Percentiles rank a stretch among this genome's conserved stretches.
These are phyloP conservation scores for Colistium nudipinnis DNA, from an alignment of 2,113 vertebrate genomes.

Conservation along the genomic window DNA sequence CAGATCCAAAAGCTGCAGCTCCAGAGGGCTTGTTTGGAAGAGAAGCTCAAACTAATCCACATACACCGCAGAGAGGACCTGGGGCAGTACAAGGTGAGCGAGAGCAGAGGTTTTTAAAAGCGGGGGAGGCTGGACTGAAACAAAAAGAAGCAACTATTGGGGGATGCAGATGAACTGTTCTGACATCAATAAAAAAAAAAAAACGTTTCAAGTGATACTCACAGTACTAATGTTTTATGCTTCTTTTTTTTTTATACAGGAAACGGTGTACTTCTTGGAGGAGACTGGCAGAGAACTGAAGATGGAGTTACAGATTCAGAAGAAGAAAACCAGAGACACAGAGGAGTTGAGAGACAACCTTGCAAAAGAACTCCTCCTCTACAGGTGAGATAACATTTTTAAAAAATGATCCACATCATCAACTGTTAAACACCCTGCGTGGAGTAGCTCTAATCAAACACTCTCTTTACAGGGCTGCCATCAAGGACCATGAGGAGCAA, in stretches of 20 bases:
- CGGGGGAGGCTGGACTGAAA: not conserved
- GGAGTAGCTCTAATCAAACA: not conserved
- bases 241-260: constrained; percentile 83
- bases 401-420: not conserved
- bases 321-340: constrained; percentile 88
- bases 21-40: constrained; percentile 87
- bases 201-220: not conserved
- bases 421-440: not conserved
- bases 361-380: constrained; percentile 83
- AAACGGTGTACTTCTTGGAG: constrained; percentile 87
- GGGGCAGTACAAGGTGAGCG: constrained; percentile 86
- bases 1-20: constrained; percentile 84
- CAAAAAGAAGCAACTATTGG: not conserved
- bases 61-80: constrained; percentile 86
- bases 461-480: constrained; percentile 55
- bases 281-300: constrained; percentile 87
- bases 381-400: constrained; percentile 88
- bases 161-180: not conserved
- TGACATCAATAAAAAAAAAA: not conserved
- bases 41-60: constrained; percentile 85
- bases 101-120: not conserved
- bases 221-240: not conserved
- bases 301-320: constrained; percentile 87
- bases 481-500: constrained; percentile 38
- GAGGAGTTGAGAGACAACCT: constrained; percentile 86